Percentiles rank a stretch among this genome's conserved stretches.
Evolutionary conservation across 2,113 vertebrate genomes (phyloP).

Genomic region (Lagopus leucura): DNA sequence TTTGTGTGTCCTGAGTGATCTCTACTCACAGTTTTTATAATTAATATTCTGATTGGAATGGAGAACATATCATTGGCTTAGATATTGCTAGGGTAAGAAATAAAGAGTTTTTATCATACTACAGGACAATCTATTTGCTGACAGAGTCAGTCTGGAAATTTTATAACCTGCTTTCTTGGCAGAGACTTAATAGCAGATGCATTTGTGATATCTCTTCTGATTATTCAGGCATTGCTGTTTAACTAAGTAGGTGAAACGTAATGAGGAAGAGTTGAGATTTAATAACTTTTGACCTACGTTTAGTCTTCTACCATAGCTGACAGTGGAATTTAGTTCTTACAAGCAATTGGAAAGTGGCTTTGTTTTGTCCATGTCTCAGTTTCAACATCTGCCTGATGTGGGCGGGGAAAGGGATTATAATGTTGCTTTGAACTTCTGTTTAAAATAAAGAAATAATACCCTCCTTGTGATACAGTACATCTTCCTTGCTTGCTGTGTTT

Average conservation of each 20-base stretch:
- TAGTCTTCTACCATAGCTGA: background rate
- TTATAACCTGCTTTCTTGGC: conserved; percentile 19
- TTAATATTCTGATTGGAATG: conserved; percentile 33
- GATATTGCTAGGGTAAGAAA: background rate
- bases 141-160: background rate
- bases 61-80: conserved; percentile 8
- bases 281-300: background rate
- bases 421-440: background rate
- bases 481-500: background rate
- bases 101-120: background rate
- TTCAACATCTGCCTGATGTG: background rate
- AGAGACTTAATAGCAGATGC: background rate
- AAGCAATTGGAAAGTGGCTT: background rate
- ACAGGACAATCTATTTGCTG: background rate
- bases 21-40: conserved; percentile 39
- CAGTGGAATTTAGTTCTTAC: background rate
- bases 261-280: background rate
- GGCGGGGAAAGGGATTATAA: background rate
- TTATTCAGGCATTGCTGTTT: background rate
- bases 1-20: background rate
- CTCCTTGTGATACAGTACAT: background rate
- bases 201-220: background rate
- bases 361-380: background rate
- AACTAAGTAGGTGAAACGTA: background rate
- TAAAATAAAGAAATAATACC: background rate